Evolutionary conservation across 1,140 invertebrate genomes (phyloP), one percentile per base, ranked within the genome.

Genomic region (Drosophila ananassae): DNA sequence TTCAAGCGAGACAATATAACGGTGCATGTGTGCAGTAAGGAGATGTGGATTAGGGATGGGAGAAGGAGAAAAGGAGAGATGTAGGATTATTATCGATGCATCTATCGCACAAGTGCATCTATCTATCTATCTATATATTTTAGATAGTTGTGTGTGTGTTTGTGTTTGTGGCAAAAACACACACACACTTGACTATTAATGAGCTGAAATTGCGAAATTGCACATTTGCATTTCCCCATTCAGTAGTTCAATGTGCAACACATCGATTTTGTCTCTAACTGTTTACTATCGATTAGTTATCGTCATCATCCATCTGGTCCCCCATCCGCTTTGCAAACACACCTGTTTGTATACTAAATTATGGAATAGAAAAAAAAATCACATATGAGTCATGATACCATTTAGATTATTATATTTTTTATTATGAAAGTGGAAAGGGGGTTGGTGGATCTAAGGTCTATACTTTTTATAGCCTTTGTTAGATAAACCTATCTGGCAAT

Each of bases 191-290:
- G 69, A 75, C 73, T 75, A 75, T 75, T 75, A 75, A 75, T 66
- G 72, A 75, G 60, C 21, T 74, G 32, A 54, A 73, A 73, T 61
- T 73, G 69, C 69, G 32, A 54, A 73, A 73, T 61, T 73, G 69
- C 69, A 73, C 48, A 73, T 66, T 75, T 75, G 46, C 71, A 75
- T 66, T 74, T 58, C 50, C 52, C 50, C 51, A 74, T 37, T 61
- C 12, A 50, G 28, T 51, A 61, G 64, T 73, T 60, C 56, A 71
- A 67, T 59, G 55, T 67, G 59, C 48, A 34, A 28, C 25, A 28
- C 7, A 6, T 28, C 25, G 25, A 28, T 28, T 28, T 28, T 13
- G 39, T 41, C 2, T 13, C 41, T 44, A 68, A 62, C 48, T 39
- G 22, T 25, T 13, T 39, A 37, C 54, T 44, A 62, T 53, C 67